Evolutionary conservation across 2,113 vertebrate genomes (phyloP).

Genomic region (Lepus europaeus): DNA sequence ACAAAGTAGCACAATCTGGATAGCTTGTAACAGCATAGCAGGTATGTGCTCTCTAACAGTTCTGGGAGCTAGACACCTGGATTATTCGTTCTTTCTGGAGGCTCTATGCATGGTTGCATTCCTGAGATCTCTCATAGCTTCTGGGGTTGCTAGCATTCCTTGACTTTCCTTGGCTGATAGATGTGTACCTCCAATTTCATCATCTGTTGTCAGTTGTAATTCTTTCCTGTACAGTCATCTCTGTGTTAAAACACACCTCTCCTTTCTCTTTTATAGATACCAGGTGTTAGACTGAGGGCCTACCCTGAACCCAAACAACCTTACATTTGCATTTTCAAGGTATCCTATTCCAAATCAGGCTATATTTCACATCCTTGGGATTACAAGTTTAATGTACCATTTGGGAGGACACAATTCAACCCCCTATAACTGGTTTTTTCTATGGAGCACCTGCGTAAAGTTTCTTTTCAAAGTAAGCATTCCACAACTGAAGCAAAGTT

Average conservation of each 20-base stretch:
- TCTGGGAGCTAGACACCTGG: background rate
- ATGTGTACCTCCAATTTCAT: background rate
- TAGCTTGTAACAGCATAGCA: background rate
- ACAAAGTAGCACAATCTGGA: background rate
- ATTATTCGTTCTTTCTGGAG: background rate
- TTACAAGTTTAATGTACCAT: background rate
- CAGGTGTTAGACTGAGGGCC: background rate
- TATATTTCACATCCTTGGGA: background rate
- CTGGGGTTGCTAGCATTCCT: background rate
- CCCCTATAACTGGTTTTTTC: background rate
- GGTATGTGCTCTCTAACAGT: background rate
- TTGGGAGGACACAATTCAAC: background rate
- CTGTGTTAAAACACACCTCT: background rate
- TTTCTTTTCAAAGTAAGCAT: conserved; percentile 26
- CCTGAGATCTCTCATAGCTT: background rate
- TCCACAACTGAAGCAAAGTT: background rate
- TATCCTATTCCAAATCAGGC: background rate
- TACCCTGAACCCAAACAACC: background rate
- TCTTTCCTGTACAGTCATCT: background rate
- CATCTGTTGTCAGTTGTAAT: background rate
- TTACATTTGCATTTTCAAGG: background rate
- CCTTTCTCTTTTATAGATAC: background rate
- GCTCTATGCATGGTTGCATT: background rate
- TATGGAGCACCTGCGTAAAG: background rate
- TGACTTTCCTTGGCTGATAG: background rate